These are phyloP conservation scores for Meganola albula DNA, from an alignment of 2,888 invertebrate genomes.

Conservation along the genomic window DNA sequence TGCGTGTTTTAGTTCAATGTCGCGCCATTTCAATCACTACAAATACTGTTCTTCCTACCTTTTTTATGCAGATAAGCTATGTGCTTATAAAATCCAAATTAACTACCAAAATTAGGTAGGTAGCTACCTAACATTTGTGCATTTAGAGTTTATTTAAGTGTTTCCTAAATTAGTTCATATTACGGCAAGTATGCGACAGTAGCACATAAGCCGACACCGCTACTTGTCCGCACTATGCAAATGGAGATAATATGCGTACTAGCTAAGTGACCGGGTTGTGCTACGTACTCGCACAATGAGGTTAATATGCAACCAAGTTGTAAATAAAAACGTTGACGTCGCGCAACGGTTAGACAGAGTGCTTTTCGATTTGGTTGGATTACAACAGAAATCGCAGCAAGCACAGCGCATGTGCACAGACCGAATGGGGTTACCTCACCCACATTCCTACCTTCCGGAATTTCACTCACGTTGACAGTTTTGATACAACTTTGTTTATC, in stretches of 20 bases:
- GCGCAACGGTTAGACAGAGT: constrained; percentile 32
- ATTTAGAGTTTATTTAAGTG: no score
- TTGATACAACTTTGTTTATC: constrained; percentile 47
- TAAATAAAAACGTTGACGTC: constrained; percentile 48
- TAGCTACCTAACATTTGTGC: no score
- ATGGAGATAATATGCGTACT: constrained; percentile 67
- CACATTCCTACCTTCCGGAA: constrained; percentile 72
- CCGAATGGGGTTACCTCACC: constrained; percentile 69
- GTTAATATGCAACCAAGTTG: constrained; percentile 57
- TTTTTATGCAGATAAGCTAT: no score
- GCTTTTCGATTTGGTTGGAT: constrained; percentile 51
- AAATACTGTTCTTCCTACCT: constrained; percentile 18
- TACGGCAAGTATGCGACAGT: constrained; percentile 48
- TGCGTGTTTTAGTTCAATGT: constrained; percentile 64
- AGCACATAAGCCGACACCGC: constrained; percentile 60
- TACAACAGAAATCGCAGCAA: constrained; percentile 59
- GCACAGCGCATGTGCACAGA: constrained; percentile 65
- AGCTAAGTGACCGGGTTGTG: constrained; percentile 71
- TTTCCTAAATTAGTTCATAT: no score
- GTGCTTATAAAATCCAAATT: no score
- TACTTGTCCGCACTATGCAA: constrained; percentile 71
- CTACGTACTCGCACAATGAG: constrained; percentile 60
- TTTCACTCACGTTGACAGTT: constrained; percentile 64
- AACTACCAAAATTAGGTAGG: no score
- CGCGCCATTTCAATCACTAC: constrained; percentile 38